These are phyloP conservation scores for Crax fasciolata DNA, from an alignment of 2,797 vertebrate species.

Conservation along the genomic window DNA sequence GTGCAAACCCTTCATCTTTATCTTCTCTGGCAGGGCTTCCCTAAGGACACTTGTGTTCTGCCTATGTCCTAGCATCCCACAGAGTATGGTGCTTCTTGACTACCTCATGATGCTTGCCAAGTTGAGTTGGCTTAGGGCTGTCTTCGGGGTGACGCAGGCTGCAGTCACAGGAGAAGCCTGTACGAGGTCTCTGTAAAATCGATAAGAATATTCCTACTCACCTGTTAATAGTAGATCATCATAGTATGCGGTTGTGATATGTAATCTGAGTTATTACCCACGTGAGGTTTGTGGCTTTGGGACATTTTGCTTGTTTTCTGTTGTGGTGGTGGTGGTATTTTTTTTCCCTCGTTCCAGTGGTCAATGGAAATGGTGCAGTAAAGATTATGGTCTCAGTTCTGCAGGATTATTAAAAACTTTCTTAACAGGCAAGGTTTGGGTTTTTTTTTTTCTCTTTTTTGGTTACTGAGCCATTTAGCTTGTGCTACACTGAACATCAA, in stretches of 20 bases:
- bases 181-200: neutral
- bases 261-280: neutral
- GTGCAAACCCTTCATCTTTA: neutral
- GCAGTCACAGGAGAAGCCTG: neutral
- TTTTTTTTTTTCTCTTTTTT: neutral
- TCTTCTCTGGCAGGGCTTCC: neutral
- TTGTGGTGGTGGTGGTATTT: neutral
- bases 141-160: neutral
- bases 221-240: neutral
- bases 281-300: neutral
- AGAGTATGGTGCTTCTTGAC: neutral
- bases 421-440: fast-evolving
- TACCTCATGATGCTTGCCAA: neutral
- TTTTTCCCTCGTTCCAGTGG: neutral
- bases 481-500: neutral
- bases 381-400: neutral
- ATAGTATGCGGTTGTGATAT: neutral
- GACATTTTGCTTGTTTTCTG: neutral
- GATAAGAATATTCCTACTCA: neutral
- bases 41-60: neutral
- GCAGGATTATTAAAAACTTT: neutral
- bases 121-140: neutral
- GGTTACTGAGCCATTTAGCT: neutral
- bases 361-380: neutral
- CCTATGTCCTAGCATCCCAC: neutral